These are phyloP conservation scores for Zaprionus tsacasi DNA, from an alignment of 1,140 invertebrate species.

Conservation along the genomic window DNA sequence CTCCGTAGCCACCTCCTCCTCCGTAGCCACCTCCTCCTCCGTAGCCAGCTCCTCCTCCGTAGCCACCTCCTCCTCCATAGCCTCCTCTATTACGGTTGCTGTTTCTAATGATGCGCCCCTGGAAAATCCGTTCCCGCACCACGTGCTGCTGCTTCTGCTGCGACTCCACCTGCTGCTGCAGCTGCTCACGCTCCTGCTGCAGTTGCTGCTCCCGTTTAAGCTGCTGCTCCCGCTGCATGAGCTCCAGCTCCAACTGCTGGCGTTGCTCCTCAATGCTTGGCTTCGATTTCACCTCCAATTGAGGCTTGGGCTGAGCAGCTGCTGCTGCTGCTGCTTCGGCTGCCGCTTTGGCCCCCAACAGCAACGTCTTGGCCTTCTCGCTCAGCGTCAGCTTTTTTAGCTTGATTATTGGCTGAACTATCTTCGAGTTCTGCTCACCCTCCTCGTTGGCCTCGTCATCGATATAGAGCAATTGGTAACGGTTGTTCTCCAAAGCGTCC, in stretches of 20 bases:
- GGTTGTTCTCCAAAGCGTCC: slow-evolving; percentile 31
- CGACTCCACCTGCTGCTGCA: not conserved
- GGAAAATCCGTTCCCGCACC: slow-evolving; percentile 7
- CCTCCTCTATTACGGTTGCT: slow-evolving; percentile 15
- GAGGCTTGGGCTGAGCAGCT: not conserved
- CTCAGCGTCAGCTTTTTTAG: not conserved
- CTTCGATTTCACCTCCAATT: not conserved
- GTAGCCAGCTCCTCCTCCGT: no score
- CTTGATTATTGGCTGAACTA: no score
- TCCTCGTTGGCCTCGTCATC: slow-evolving; percentile 29
- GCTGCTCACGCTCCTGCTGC: not conserved
- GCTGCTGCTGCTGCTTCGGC: not conserved
- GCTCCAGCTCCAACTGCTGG: not conserved
- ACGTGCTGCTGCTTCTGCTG: slow-evolving; percentile 1
- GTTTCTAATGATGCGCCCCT: slow-evolving; percentile 17
- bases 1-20: not conserved
- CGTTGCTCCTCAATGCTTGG: not conserved
- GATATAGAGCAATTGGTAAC: slow-evolving; percentile 38
- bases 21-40: not conserved
- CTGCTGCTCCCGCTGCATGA: not conserved
- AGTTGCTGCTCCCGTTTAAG: not conserved
- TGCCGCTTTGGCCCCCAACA: not conserved
- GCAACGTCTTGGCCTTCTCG: not conserved
- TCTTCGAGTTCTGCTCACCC: no score
- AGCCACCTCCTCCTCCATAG: not conserved